Conservation (phyloP, 2,797 vertebrate genomes). For the Argentina silus region DNA sequence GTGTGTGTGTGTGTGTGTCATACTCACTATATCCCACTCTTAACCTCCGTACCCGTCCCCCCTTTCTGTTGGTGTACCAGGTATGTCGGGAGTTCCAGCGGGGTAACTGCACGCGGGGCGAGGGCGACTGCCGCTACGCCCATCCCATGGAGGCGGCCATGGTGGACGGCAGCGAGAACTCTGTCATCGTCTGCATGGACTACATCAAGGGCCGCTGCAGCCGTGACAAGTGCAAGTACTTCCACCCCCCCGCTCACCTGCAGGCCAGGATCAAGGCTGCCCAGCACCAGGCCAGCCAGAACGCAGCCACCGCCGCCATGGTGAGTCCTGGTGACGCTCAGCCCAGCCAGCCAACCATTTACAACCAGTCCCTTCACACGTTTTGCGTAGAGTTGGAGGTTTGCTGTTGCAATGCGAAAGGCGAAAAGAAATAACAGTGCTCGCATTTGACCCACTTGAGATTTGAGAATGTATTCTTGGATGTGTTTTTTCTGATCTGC, state of each 20-base stretch:
- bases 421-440: conserved; percentile 21
- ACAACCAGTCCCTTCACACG: conserved; percentile 23
- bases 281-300: conserved; percentile 96
- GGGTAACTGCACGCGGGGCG: conserved; percentile 96
- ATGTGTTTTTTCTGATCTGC: conserved; percentile 33
- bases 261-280: conserved; percentile 98
- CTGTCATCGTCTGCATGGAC: conserved; percentile 99
- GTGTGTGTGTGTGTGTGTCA: background rate
- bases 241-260: conserved; percentile 96
- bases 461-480: conserved; percentile 37
- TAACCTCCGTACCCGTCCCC: no score
- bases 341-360: background rate
- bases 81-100: conserved; percentile 98
- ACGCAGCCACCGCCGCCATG: conserved; percentile 83
- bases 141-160: conserved; percentile 93
- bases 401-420: conserved; percentile 35
- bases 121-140: conserved; percentile 96
- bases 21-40: background rate
- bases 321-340: conserved; percentile 75
- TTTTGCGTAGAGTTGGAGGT: conserved; percentile 25
- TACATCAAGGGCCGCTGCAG: conserved; percentile 98
- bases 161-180: conserved; percentile 97
- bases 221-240: conserved; percentile 99
- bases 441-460: conserved; percentile 25
- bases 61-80: conserved; percentile 63